Conservation (phyloP, 1,140 invertebrate genomes). For the Trissolcus basalis region DNA sequence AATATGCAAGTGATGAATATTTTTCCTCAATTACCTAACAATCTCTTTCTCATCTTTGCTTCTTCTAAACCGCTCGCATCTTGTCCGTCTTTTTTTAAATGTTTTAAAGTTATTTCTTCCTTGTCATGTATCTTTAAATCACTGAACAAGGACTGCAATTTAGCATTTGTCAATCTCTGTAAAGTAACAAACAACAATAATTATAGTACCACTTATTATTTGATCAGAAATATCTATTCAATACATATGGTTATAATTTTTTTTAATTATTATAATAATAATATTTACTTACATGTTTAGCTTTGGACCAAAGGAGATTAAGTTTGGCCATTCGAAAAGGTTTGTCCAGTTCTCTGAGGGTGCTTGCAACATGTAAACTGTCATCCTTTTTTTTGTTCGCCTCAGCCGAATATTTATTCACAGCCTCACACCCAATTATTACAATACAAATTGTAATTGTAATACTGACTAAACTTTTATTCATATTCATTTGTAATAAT, state of each 20-base stretch:
- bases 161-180: constrained; percentile 88
- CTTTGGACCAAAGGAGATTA: constrained; percentile 89
- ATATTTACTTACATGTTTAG: constrained; percentile 80
- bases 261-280: no score
- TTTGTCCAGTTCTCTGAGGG: constrained; percentile 81
- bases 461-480: not conserved
- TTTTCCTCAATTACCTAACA: constrained; percentile 78
- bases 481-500: not conserved
- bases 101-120: constrained; percentile 90
- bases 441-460: not conserved
- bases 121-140: constrained; percentile 95
- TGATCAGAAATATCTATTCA: no score
- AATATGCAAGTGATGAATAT: not conserved
- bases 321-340: constrained; percentile 91
- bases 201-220: no score
- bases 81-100: constrained; percentile 85
- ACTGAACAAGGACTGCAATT: constrained; percentile 89
- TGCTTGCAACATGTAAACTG: constrained; percentile 67
- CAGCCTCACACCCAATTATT: not conserved
- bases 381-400: constrained; percentile 76
- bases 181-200: no score
- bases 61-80: constrained; percentile 92
- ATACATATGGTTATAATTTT: no score
- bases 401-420: constrained; percentile 79
- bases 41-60: constrained; percentile 86